phyloP scores from a whole-genome alignment of 1,140 invertebrate species.

The Ceratoteleas bidentatus region DNA sequence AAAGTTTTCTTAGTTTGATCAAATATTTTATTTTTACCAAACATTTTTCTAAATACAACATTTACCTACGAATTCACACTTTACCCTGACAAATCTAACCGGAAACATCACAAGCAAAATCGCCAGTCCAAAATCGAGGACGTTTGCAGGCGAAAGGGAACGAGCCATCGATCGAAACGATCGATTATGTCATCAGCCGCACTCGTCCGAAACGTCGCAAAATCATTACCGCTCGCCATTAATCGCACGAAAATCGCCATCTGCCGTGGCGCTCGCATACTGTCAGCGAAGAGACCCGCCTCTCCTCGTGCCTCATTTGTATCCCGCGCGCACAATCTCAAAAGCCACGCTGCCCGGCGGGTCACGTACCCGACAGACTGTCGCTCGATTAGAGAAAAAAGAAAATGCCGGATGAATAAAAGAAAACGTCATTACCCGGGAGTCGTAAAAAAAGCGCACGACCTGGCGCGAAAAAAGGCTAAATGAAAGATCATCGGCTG shows the following conservation, averaged over 20 bases:
- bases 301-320: slow-evolving; percentile 64
- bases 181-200: slow-evolving; percentile 8
- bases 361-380: slow-evolving; percentile 49
- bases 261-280: slow-evolving; percentile 46
- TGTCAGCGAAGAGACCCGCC: slow-evolving; percentile 56
- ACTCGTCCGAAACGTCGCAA: slow-evolving; percentile 23
- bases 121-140: too few relatives aligned
- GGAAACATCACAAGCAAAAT: too few relatives aligned
- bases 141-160: too few relatives aligned
- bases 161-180: background rate
- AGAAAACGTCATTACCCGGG: slow-evolving; percentile 29
- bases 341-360: slow-evolving; percentile 56
- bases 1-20: too few relatives aligned
- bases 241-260: slow-evolving; percentile 61
- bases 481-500: slow-evolving; percentile 43
- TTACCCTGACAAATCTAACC: too few relatives aligned
- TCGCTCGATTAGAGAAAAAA: slow-evolving; percentile 44
- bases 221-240: slow-evolving; percentile 22
- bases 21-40: too few relatives aligned
- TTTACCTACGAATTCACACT: too few relatives aligned
- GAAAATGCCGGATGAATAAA: slow-evolving; percentile 45
- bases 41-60: too few relatives aligned
- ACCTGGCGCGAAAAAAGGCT: slow-evolving; percentile 33
- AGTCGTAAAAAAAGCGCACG: too few relatives aligned
- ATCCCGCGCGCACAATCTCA: slow-evolving; percentile 60